A percentile compares a stretch with the other conserved stretches of the same genome.
Conservation (phyloP, 2,888 invertebrate species). For the Harmothoe impar region DNA sequence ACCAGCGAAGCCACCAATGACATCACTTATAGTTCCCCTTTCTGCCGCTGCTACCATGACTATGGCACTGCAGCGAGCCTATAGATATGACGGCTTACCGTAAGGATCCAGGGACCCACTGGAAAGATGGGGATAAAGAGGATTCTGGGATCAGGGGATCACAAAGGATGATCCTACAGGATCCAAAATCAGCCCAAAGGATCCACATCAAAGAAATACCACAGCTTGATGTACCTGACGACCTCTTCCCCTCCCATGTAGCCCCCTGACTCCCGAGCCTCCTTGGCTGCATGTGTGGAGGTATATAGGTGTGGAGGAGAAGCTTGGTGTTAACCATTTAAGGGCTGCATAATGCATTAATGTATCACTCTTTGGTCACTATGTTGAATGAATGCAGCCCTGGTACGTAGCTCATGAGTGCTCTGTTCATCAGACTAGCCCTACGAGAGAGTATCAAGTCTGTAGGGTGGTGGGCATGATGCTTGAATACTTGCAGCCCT, state of each 20-base stretch:
- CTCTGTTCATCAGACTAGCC: too few relatives aligned
- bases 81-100: too few relatives aligned
- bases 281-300: not conserved
- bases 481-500: too few relatives aligned
- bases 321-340: too few relatives aligned
- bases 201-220: slow-evolving; percentile 18
- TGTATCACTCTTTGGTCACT: not conserved
- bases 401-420: too few relatives aligned
- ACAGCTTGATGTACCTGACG: not conserved
- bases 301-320: not conserved
- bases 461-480: too few relatives aligned
- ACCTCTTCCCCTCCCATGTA: not conserved
- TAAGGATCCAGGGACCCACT: not conserved
- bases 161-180: not conserved
- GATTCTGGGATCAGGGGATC: not conserved
- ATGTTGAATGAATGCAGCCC: too few relatives aligned
- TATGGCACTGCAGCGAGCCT: too few relatives aligned
- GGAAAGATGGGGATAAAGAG: not conserved
- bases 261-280: not conserved
- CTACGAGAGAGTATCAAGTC: too few relatives aligned
- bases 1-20: too few relatives aligned
- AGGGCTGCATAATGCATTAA: not conserved
- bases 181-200: not conserved
- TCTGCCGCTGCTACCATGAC: too few relatives aligned
- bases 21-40: too few relatives aligned